Evolutionary conservation across 2,113 vertebrate species (phyloP).

Genomic region (Apaloderma vittatum): DNA sequence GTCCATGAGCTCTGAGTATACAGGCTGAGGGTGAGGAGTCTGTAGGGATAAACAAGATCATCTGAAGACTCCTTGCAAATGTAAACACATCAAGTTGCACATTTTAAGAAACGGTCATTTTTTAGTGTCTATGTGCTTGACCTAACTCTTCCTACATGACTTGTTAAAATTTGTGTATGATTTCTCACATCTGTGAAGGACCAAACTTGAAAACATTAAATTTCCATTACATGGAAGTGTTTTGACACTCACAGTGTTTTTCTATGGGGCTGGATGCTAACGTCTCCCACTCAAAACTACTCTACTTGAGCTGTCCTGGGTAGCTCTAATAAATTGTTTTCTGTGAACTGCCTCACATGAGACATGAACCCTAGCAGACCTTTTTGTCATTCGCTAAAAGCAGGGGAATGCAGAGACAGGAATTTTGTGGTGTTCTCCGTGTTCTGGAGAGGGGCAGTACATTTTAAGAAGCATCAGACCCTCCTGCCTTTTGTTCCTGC

Average conservation of each 20-base stretch:
- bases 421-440: not conserved
- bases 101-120: not conserved
- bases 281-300: not conserved
- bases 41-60: slow-evolving; percentile 8
- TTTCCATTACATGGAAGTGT: not conserved
- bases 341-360: not conserved
- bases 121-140: not conserved
- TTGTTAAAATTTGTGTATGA: not conserved
- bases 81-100: not conserved
- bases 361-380: not conserved
- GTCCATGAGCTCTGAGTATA: not conserved
- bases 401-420: not conserved
- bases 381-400: not conserved
- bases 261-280: not conserved
- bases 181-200: not conserved
- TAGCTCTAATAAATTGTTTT: not conserved
- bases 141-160: not conserved
- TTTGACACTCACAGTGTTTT: not conserved
- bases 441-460: not conserved
- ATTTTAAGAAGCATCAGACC: not conserved
- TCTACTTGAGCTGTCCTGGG: not conserved
- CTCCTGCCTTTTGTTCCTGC: not conserved
- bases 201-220: not conserved
- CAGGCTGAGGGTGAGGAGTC: not conserved
- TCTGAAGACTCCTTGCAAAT: slow-evolving; percentile 1